Base-by-base conservation (phyloP, 2,888 invertebrate genomes). In the Parasteatoda lunata region DNA sequence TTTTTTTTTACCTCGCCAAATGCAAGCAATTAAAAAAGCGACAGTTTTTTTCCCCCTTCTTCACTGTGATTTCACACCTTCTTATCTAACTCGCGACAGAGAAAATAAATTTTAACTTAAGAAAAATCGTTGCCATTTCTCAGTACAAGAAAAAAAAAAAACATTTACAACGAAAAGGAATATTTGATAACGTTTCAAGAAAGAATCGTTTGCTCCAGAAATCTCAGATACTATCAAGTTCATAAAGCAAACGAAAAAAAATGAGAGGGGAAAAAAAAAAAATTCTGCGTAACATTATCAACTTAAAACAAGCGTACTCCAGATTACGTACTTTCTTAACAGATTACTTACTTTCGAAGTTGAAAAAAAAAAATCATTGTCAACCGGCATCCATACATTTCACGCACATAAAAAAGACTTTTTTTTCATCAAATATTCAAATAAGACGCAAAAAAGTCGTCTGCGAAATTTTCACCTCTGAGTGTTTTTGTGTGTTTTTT, bases 391-490 rank as follows among this genome's bases (percentile, higher is more conserved):
- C 72, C 68, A 69, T 80, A 77, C 76, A 76, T 77, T 47, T 77
- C 30, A 66, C 54, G 73, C 52, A 65, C 69, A 59, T 54, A 68
- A 72, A 72, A 66, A 77, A 54, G 1, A 59, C 59, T 0, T 52
- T 65, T 69, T 69, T 77, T 76, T 84, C 73, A 86, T 86, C 80
- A 86, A 86, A 86, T 86, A 86, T 86, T 86, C 80, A 86, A 80
- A 86, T 71, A 68, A 48, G 15, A 68, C 49, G 48, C 8, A 52
- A 77, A 65, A 77, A 59, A 59, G 7, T 59, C 59, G 59, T 59
- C 59, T 59, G 59, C 59, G 66, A 75, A 80, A 51, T 86, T 77
- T 72, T 71, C 71, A 49, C 73, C 70, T 69, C 70, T 64, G 54
- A 73, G 65, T 52, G 52, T 76, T 80, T 76, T 79, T 75, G 70